Evolutionary conservation across 1,140 invertebrate species (phyloP).

Genomic region (Lanistes nyassanus): DNA sequence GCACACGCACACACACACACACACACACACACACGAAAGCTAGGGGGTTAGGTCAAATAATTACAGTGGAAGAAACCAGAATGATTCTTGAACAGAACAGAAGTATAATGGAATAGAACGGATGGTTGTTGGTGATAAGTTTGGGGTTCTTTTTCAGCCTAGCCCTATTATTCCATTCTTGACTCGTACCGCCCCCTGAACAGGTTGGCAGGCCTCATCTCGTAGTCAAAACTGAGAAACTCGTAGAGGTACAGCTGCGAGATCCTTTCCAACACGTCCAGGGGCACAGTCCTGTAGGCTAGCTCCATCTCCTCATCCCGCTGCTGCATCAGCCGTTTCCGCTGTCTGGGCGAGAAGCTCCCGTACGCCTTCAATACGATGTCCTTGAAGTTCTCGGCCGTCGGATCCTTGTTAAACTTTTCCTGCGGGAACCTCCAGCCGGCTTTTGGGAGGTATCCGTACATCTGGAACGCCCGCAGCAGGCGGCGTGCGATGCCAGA

Average conservation of each 20-base stretch:
- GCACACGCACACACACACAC: no score
- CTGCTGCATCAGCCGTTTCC: neutral
- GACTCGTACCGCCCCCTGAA: neutral
- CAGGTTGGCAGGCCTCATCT: neutral
- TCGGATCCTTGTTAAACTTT: neutral
- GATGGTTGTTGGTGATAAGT: no score
- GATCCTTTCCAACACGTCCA: conserved; percentile 22
- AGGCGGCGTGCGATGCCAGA: conserved; percentile 4
- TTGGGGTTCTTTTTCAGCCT: no score
- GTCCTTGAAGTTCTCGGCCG: neutral
- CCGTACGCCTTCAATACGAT: neutral
- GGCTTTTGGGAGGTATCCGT: conserved; percentile 20
- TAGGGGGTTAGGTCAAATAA: no score
- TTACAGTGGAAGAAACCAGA: no score
- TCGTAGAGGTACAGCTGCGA: conserved; percentile 7
- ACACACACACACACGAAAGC: no score
- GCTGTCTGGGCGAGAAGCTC: neutral
- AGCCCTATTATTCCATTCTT: no score
- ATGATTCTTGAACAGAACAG: neutral
- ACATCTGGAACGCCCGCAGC: conserved; percentile 28
- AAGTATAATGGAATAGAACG: no score
- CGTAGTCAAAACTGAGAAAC: conserved; percentile 26
- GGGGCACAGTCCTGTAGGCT: conserved; percentile 18
- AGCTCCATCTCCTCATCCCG: conserved; percentile 1
- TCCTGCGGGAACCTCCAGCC: neutral